A percentile compares a stretch with the other conserved stretches of the same genome.
phyloP scores from a whole-genome alignment of 2,113 vertebrate species.

The Eptesicus fuscus region DNA sequence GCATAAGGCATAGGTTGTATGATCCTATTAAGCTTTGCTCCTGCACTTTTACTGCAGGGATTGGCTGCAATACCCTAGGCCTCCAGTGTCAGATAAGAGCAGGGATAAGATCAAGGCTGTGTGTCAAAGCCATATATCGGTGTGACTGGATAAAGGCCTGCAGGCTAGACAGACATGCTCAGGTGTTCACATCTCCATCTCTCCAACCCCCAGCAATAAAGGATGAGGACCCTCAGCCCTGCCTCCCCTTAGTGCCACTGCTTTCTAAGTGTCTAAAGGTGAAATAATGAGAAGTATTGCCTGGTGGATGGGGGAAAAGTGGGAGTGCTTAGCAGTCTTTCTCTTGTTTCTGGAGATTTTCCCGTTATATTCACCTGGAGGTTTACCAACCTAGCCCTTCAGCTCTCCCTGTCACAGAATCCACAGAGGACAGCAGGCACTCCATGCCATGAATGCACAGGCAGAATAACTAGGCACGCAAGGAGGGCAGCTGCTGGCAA shows the following conservation, averaged over 20 bases:
- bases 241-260: background rate
- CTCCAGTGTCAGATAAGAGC: background rate
- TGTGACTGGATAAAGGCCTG: background rate
- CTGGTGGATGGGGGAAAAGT: background rate
- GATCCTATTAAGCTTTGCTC: background rate
- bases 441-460: background rate
- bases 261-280: background rate
- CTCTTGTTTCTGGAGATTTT: background rate
- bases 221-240: background rate
- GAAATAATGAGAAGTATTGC: background rate
- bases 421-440: too few species aligned
- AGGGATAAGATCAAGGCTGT: background rate
- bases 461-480: background rate
- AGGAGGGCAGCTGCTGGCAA: background rate
- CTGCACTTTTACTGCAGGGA: background rate
- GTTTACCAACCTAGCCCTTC: background rate
- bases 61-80: background rate
- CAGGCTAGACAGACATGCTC: background rate
- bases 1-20: fast-evolving
- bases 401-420: background rate
- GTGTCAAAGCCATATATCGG: fast-evolving
- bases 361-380: background rate
- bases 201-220: background rate
- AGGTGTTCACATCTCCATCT: background rate
- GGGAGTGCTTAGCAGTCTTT: background rate